Base-by-base conservation (phyloP, 2,797 vertebrate species). In the Rhinogobio ventralis region DNA sequence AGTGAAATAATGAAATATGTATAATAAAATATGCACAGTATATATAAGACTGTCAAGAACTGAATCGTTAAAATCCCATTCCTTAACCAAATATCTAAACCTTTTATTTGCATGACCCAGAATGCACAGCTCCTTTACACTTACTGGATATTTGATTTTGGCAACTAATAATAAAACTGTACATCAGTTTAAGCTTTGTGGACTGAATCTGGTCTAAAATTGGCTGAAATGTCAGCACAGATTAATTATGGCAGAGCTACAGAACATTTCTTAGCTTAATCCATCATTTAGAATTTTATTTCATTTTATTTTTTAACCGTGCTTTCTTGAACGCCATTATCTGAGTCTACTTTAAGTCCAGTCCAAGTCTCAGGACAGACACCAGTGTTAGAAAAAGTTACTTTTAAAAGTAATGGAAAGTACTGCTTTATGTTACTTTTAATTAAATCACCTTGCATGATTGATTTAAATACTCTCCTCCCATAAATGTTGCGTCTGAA, bases 21-120 rank as follows among this genome's bases (percentile, higher is more conserved):
- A 62, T 62, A 62, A 15, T 62, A 62, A 64, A 17, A 64, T 64
- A 64, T 30, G 28, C 14, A 30, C 28, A 86, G 53, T 51, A 53
- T 64, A 83, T 78, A 62, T 15, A 83, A 71, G 53, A 49, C 78
- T 67, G 51, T 73, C 14, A 84, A 84, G 80, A 84, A 81, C 30
- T 51, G 15, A 83, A 86, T 76, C 19, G 78, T 77, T 51, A 66
- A 42, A 42, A 80, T 45, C 25, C 9, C 11, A 69, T 28, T 83
- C 17, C 69, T 19, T n/a, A 64, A 72, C 62, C 23, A 75, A 75
- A 55, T 55, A 75, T 23, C 6, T 55, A 3, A 33, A 55, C 15
- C 19, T 55, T 53, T 57, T 57, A 39, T 25, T 57, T 25, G 30
- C 74, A 10, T 57, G 30, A 76, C 74, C 51, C 51, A 76, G 23